Conservation (phyloP, 2,888 invertebrate genomes). For the Elysia crispata region DNA sequence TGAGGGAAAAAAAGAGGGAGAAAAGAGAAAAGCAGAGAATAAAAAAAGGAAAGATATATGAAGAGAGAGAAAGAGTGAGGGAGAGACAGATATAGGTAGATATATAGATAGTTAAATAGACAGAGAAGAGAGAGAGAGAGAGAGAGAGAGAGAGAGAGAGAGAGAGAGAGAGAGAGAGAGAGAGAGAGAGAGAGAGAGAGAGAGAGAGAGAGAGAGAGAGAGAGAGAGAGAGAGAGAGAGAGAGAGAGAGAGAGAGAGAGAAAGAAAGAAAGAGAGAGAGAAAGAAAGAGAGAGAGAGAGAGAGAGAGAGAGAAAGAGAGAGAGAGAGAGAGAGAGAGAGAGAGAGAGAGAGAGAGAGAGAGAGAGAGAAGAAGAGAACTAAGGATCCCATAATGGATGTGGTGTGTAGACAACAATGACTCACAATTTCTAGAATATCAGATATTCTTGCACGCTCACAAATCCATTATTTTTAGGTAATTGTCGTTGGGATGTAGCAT, state of each 20-base stretch:
- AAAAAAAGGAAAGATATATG: background rate
- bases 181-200: conserved; percentile 31
- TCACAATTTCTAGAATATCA: no score
- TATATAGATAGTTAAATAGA: background rate
- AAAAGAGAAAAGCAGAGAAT: background rate
- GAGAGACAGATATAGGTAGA: background rate
- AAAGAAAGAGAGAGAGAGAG: conserved; percentile 2
- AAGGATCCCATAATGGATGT: no score
- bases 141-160: background rate
- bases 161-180: conserved; percentile 28
- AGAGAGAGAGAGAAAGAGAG: conserved; percentile 10
- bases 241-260: background rate
- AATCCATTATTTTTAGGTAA: no score
- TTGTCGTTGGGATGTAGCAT: no score
- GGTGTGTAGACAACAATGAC: no score
- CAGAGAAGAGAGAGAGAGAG: background rate
- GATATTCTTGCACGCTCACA: no score
- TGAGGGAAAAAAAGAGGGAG: no score
- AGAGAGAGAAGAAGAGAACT: background rate
- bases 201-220: conserved; percentile 23
- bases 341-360: background rate
- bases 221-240: background rate
- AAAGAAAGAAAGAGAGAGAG: background rate
- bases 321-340: background rate
- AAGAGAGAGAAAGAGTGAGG: background rate